Evolutionary conservation across 2,113 vertebrate genomes (phyloP), one percentile per base, ranked within the genome.

Genomic region (Chaenogobius annularis): DNA sequence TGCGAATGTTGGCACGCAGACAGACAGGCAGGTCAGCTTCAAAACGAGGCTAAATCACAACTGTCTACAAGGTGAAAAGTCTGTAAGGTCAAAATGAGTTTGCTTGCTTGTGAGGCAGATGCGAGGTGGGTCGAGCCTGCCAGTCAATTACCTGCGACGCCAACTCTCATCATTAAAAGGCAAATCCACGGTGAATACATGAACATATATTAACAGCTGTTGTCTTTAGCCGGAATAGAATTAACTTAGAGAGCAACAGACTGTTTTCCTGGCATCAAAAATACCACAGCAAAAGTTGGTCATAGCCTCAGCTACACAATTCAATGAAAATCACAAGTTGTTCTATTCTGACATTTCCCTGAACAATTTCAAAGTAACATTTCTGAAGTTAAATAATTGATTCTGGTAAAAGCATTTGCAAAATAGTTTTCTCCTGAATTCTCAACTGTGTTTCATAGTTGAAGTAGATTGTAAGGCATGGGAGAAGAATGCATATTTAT

Each of bases 141-240:
- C 75, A 13, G 61, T 80, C 20, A 44, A 59, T 74, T 77, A 82
- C 69, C 73, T 66, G 65, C 87, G 52, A 73, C 31, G 55, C 43
- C 54, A 83, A 75, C 58, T 47, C 67, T 81, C 47, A 35, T 78
- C 23, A 47, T 79, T 80, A 76, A 67, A 92, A 92, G 90, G 90
- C 90, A 90, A 88, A 83, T 77, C 73, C 74, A 78, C 23, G 91
- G 90, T 89, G 87, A 87, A 79, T 67, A 87, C 78, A 88, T 75
- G 82, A 70, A 80, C 75, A 86, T 68, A 78, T 72, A 70, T 76
- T 23, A 77, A 81, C 56, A 81, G 63, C 63, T 70, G 72, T 48
- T 9, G 20, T n/a, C 2, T 40, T 3, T 70, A 55, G 73, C 72
- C 72, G 76, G 73, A 22, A 23, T 17, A 52, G 70, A 70, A 69